Evolutionary conservation across 2,888 invertebrate species (phyloP).

Genomic region (Aelia acuminata): DNA sequence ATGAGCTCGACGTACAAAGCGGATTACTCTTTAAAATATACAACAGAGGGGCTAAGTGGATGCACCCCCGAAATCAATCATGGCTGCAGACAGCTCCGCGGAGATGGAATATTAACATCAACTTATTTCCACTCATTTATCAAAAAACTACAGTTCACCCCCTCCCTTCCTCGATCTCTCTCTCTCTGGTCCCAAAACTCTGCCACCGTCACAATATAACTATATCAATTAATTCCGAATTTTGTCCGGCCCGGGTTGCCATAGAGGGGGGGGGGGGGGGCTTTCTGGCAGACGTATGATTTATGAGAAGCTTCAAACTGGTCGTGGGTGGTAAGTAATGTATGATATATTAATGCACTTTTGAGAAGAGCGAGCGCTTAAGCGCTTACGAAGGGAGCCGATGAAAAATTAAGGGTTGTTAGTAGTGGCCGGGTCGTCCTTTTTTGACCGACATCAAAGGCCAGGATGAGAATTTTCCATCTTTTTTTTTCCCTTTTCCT

Average conservation of each 20-base stretch:
- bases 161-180: too few relatives aligned
- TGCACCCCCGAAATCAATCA: conserved; percentile 41
- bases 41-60: conserved; percentile 5
- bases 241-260: conserved; percentile 17
- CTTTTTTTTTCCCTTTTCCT: neutral
- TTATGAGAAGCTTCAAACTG: conserved; percentile 37
- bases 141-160: conserved; percentile 28
- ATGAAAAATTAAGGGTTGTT: conserved; percentile 32
- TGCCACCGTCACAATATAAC: neutral
- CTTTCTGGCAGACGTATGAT: neutral
- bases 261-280: too few relatives aligned
- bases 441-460: conserved; percentile 37
- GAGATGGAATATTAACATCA: conserved; percentile 33
- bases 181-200: neutral
- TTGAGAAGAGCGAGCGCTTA: neutral
- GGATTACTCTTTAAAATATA: conserved; percentile 43
- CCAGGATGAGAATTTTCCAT: conserved; percentile 24
- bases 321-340: neutral
- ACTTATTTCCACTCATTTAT: conserved; percentile 48
- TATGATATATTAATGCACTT: conserved; percentile 47
- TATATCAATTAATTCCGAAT: conserved; percentile 43
- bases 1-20: conserved; percentile 1
- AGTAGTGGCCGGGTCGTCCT: conserved; percentile 5
- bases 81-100: neutral
- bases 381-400: conserved; percentile 31